These are phyloP conservation scores for Momotus momota DNA, from an alignment of 2,797 vertebrate genomes.

Conservation along the genomic window DNA sequence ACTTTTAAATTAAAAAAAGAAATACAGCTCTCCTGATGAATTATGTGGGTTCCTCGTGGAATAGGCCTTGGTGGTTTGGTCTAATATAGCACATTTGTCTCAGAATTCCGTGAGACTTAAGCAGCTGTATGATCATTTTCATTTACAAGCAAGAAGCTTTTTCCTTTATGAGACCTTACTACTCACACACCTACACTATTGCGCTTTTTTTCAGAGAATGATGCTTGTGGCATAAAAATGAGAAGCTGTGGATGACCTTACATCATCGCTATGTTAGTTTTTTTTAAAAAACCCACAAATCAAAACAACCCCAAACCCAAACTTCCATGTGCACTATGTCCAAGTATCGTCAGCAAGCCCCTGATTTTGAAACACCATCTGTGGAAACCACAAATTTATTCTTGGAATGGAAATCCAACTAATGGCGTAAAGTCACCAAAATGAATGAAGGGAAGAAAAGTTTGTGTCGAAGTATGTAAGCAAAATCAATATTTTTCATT, in stretches of 20 bases:
- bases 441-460: neutral
- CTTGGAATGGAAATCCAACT: neutral
- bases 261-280: neutral
- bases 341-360: neutral
- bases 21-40: neutral
- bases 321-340: neutral
- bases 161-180: neutral
- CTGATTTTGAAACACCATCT: neutral
- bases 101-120: neutral
- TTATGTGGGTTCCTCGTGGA: neutral
- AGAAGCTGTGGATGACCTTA: neutral
- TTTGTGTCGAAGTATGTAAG: neutral
- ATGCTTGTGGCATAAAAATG: neutral
- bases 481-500: neutral
- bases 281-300: neutral
- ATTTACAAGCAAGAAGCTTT: neutral
- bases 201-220: neutral
- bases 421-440: neutral
- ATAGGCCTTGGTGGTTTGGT: neutral
- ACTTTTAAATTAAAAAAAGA: conserved; percentile 16
- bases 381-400: neutral
- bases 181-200: neutral
- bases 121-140: neutral
- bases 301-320: neutral
- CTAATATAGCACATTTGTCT: neutral